These are phyloP conservation scores for Mimumesa dahlbomi DNA, from an alignment of 2,888 invertebrate genomes.

Conservation along the genomic window DNA sequence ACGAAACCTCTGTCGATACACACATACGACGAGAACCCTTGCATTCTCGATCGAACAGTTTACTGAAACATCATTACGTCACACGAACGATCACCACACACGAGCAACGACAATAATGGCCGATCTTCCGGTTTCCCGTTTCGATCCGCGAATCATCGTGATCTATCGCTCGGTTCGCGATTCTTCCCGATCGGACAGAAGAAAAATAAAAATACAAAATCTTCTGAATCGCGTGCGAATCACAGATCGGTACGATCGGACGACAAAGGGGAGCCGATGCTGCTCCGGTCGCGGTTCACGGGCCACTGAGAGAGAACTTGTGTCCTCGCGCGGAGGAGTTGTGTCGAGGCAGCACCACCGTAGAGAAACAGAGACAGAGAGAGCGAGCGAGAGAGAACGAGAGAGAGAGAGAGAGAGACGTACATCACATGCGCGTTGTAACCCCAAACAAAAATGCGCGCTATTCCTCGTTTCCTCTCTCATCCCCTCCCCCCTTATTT, in stretches of 20 bases:
- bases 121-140: too few species aligned
- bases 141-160: too few species aligned
- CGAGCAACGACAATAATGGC: too few species aligned
- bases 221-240: slow-evolving; percentile 16
- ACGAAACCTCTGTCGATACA: too few species aligned
- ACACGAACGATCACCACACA: too few species aligned
- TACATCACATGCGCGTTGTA: slow-evolving; percentile 61
- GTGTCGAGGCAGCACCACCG: slow-evolving; percentile 27
- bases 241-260: slow-evolving; percentile 41
- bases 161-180: too few species aligned
- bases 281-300: slow-evolving; percentile 69
- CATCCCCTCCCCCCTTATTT: slow-evolving; percentile 7
- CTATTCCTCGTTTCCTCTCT: too few species aligned
- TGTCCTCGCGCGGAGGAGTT: slow-evolving; percentile 51
- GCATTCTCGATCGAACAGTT: too few species aligned
- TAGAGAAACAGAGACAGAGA: slow-evolving; percentile 11
- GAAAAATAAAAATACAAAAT: neutral
- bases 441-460: slow-evolving; percentile 54
- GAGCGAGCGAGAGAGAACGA: slow-evolving; percentile 15
- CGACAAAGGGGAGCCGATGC: slow-evolving; percentile 31
- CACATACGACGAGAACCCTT: too few species aligned
- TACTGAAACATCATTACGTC: too few species aligned
- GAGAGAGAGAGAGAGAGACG: slow-evolving; percentile 22
- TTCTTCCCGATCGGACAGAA: neutral
- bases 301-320: slow-evolving; percentile 63